A percentile compares a stretch with the other conserved stretches of the same genome.
Conservation (phyloP, 2,797 vertebrate genomes). For the Stomatorhinus walkeri region DNA sequence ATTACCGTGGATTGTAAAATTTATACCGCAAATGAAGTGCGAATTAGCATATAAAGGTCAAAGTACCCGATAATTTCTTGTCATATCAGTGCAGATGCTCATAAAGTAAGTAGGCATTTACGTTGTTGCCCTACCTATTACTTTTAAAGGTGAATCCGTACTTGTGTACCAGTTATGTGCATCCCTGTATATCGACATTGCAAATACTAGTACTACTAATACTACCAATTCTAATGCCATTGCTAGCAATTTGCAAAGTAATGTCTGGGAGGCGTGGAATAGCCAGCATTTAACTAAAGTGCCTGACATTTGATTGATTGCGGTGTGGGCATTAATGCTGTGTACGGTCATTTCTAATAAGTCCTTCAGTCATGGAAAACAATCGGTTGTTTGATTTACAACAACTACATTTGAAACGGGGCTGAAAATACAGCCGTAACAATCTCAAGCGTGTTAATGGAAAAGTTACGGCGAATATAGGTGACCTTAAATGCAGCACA, state of each 20-base stretch:
- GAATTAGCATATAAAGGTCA: background rate
- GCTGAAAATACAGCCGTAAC: background rate
- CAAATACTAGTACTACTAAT: background rate
- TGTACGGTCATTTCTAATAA: background rate
- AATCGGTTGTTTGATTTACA: background rate
- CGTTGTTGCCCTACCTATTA: background rate
- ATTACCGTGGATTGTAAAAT: background rate
- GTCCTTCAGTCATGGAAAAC: background rate
- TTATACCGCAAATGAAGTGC: background rate
- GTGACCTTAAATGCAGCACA: background rate
- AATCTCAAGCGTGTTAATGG: background rate
- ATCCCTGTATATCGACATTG: background rate
- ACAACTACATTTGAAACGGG: background rate
- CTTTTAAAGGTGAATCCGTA: background rate
- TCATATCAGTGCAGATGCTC: background rate
- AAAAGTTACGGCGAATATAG: background rate
- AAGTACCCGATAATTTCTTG: background rate
- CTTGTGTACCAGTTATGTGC: background rate
- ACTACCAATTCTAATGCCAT: background rate
- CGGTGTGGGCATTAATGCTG: background rate
- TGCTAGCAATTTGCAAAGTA: background rate
- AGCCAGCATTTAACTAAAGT: background rate
- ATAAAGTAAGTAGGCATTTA: background rate
- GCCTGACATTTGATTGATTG: background rate
- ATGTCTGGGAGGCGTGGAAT: background rate